Conservation (phyloP, 1,140 invertebrate genomes). For the Pantala flavescens region DNA sequence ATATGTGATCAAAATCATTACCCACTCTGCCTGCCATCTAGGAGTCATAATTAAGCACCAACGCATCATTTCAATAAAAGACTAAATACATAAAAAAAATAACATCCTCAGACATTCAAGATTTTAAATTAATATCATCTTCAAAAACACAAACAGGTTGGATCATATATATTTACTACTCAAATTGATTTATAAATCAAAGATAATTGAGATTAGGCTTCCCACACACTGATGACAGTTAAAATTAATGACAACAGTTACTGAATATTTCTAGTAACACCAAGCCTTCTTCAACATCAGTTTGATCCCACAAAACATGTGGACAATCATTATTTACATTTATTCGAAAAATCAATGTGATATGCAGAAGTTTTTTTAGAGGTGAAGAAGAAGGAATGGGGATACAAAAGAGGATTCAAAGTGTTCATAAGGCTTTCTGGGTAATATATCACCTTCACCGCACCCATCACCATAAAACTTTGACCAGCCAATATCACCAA, state of each 20-base stretch:
- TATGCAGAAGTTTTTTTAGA: not conserved
- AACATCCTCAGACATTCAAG: not conserved
- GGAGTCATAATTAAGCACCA: slow-evolving; percentile 1
- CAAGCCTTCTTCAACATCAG: not conserved
- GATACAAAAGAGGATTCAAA: not conserved
- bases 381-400: not conserved
- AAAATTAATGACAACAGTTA: slow-evolving; percentile 2
- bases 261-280: not conserved
- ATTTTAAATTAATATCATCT: slow-evolving; percentile 6
- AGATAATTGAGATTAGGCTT: not conserved
- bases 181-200: not conserved
- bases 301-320: not conserved
- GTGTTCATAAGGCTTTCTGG: slow-evolving; percentile 4
- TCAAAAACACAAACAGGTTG: not conserved
- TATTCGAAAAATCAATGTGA: not conserved
- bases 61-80: not conserved
- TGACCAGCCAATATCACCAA: not conserved
- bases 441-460: not conserved
- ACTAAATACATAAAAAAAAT: not conserved
- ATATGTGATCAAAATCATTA: not conserved
- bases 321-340: not conserved
- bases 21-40: not conserved
- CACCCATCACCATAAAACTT: not conserved
- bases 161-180: not conserved
- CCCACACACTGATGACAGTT: not conserved